These are phyloP conservation scores for Trochalopteron elliotii DNA, from an alignment of 2,113 vertebrate species.

Conservation along the genomic window DNA sequence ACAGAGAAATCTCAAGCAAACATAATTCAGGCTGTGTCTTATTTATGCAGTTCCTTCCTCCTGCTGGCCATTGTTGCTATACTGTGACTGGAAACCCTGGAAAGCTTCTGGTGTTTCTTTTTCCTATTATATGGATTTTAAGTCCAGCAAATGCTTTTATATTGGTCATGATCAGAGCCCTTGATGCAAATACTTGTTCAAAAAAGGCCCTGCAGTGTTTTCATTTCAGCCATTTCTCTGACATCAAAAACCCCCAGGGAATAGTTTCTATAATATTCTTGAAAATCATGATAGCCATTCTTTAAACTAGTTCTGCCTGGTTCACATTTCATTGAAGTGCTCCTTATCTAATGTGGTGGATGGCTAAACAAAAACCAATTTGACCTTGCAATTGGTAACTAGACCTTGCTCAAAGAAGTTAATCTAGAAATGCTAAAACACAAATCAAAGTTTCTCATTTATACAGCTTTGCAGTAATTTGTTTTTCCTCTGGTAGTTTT, in stretches of 20 bases:
- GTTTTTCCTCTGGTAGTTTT: not conserved
- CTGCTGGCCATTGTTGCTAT: not conserved
- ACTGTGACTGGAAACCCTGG: not conserved
- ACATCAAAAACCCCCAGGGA: not conserved
- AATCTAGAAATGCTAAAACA: not conserved
- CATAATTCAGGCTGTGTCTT: not conserved
- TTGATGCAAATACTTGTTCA: not conserved
- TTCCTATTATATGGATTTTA: not conserved
- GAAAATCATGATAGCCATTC: not conserved
- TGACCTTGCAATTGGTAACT: not conserved
- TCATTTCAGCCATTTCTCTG: not conserved
- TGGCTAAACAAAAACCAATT: not conserved
- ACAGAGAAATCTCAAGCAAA: not conserved
- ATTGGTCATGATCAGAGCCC: too few relatives aligned
- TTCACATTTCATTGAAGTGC: not conserved
- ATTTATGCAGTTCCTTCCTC: not conserved
- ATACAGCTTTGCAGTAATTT: not conserved
- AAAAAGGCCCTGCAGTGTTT: not conserved
- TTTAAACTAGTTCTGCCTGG: not conserved
- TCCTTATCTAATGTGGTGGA: not conserved
- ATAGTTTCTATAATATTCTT: not conserved
- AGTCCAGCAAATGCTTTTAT: not conserved
- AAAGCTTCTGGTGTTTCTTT: not conserved
- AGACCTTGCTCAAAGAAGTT: not conserved
- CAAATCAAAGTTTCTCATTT: not conserved